Base-by-base conservation (phyloP, 2,888 invertebrate genomes). In the Hypomecis punctinalis region DNA sequence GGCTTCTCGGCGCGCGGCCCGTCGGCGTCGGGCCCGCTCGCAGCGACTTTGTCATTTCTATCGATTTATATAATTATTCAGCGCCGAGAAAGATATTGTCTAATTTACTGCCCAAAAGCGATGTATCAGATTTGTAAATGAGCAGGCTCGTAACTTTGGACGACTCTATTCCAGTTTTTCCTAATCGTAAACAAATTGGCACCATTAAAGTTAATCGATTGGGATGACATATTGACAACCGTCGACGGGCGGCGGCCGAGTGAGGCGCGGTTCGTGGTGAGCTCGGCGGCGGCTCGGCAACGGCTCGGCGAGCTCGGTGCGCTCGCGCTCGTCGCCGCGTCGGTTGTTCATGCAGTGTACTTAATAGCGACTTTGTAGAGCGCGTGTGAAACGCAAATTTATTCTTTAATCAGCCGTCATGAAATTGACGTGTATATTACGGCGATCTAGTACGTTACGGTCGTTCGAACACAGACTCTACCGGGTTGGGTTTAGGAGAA, bases 371-470 rank as follows among this genome's bases (percentile, higher is more conserved):
- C 2, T 35, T n/a, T 36, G n/a, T 48, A 11, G 37, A 33, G 11
- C 76, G 75, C 85, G 87, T 91, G 91, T 88, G 91, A 90, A 92
- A 90, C 73, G 84, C 86, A 91, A 92, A 91, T 89, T 81, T 65
- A 68, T 60, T 53, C 10, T 48, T 65, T 10, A 46, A 60, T 47
- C 36, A 60, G 61, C 69, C 69, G 69, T 75, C 58, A 63, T 43
- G 53, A 68, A 74, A 63, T 72, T 85, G 86, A 90, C 84, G 84
- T 88, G 90, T 90, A 79, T 85, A 90, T 90, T 84, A 85, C 76
- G 48, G 66, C 67, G 51, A 67, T 45, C 67, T 60, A 69, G 61
- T 66, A 62, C n/a, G 49, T 7, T 36, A 51, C 45, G 60, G 61
- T 69, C 79, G 78, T 79, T 82, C 73, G 77, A 82, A 76, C 73